Conservation (phyloP, 2,888 invertebrate species). For the Branchellion lobata region DNA sequence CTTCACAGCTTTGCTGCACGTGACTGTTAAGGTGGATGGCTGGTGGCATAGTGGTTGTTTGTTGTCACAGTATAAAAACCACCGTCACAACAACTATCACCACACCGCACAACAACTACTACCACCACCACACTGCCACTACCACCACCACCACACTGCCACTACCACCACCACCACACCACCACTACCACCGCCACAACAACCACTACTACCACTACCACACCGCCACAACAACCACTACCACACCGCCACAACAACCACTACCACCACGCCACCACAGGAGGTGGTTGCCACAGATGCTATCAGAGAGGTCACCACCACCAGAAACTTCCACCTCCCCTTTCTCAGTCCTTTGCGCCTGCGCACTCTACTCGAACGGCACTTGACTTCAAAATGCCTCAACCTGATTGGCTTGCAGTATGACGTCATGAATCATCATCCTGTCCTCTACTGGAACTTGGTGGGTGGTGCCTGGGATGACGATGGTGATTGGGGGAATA, state of each 20-base stretch:
- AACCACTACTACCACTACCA: no score
- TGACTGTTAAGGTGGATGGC: not conserved
- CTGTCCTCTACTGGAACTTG: constrained; percentile 42
- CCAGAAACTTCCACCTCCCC: not conserved
- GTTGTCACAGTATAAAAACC: no score
- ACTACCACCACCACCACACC: no score
- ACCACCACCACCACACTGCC: no score
- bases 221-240: no score
- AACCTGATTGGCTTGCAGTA: not conserved
- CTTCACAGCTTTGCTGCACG: not conserved
- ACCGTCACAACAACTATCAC: no score
- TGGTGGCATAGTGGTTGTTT: no score
- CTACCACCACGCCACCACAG: no score
- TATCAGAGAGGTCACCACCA: not conserved
- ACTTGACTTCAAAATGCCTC: not conserved
- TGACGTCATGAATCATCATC: not conserved
- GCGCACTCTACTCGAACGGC: not conserved
- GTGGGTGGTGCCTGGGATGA: constrained; percentile 8
- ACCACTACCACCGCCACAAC: no score
- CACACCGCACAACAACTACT: no score
- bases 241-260: no score
- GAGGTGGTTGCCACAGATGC: not conserved
- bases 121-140: no score
- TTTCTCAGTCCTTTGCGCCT: not conserved
- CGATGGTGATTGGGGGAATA: not conserved